These are phyloP conservation scores for Phrynocephalus versicolor DNA, from an alignment of 2,113 vertebrate species.

Conservation along the genomic window DNA sequence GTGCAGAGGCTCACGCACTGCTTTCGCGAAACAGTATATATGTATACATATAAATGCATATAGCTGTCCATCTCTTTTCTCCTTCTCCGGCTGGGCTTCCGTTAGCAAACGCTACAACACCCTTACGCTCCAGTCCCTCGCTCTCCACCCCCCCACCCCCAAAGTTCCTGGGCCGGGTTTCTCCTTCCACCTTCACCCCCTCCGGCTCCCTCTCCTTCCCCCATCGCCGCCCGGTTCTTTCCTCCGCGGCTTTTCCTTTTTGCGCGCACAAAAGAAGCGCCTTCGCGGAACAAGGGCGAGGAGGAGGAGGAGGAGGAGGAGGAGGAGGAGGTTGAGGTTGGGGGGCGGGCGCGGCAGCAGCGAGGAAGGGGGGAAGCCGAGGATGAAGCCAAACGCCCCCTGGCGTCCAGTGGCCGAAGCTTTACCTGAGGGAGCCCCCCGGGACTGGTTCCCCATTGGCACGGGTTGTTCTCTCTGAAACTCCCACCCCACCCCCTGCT, in stretches of 20 bases:
- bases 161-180: background rate
- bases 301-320: background rate
- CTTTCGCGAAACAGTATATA: background rate
- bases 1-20: background rate
- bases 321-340: background rate
- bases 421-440: background rate
- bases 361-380: fast-evolving
- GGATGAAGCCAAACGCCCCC: slow-evolving; percentile 48
- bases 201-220: background rate
- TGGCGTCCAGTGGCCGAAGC: slow-evolving; percentile 38
- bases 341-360: slow-evolving; percentile 37
- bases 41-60: background rate
- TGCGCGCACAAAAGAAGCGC: slow-evolving; percentile 35
- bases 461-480: too few relatives aligned
- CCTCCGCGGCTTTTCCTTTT: slow-evolving; percentile 36
- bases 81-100: background rate
- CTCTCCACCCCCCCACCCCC: background rate
- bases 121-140: background rate
- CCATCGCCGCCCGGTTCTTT: background rate
- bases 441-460: background rate
- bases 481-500: background rate
- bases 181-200: background rate
- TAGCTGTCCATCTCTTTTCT: slow-evolving; percentile 1
- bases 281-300: background rate
- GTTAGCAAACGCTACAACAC: background rate